phyloP scores from a whole-genome alignment of 2,113 vertebrate species.

The Ctenomys sociabilis region DNA sequence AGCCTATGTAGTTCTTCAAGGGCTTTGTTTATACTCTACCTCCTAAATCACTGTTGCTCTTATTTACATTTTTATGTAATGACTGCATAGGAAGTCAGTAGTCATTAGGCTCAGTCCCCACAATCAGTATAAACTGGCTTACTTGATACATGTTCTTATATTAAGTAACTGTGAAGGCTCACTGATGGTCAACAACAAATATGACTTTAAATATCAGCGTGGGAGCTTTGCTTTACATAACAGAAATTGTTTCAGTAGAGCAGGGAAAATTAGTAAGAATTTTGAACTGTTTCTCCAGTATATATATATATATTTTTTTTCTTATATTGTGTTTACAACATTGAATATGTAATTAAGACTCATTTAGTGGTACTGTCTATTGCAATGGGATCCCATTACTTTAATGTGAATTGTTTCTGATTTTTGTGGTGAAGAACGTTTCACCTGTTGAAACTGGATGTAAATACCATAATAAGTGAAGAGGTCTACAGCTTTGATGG shows the following conservation, averaged over 20 bases:
- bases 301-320: too few relatives aligned
- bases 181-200: not conserved
- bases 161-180: constrained; percentile 27
- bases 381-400: not conserved
- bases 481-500: constrained; percentile 11
- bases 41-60: not conserved
- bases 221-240: constrained; percentile 16
- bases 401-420: constrained; percentile 39
- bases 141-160: not conserved
- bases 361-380: constrained; percentile 8
- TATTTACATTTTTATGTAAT: not conserved
- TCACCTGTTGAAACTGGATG: constrained; percentile 7
- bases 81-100: not conserved
- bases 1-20: not conserved
- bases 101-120: not conserved
- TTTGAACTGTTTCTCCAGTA: not conserved
- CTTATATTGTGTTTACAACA: not conserved
- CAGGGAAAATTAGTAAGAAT: constrained; percentile 26
- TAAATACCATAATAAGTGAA: not conserved
- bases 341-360: not conserved
- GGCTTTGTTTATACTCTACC: not conserved
- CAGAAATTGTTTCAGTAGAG: constrained; percentile 1
- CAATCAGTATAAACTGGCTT: not conserved
- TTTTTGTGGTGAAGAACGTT: not conserved
- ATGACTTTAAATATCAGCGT: constrained; percentile 35